These are phyloP conservation scores for Drosophila formosana DNA, from an alignment of 2,888 invertebrate species.

Conservation along the genomic window DNA sequence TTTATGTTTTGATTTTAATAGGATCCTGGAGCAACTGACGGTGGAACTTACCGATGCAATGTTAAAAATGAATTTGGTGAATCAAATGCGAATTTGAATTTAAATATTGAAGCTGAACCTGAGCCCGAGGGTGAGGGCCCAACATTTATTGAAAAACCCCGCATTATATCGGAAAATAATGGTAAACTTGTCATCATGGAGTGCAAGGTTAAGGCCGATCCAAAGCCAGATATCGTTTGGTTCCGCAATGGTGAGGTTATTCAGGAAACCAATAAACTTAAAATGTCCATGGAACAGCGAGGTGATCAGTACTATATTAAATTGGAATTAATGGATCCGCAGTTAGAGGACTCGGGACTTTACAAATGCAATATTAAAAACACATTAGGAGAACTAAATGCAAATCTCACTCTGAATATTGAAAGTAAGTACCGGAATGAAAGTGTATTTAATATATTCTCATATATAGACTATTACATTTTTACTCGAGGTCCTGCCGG, in stretches of 20 bases:
- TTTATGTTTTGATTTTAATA: constrained; percentile 79
- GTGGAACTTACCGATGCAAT: constrained; percentile 96
- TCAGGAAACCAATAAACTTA: constrained; percentile 92
- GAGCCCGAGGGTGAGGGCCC: constrained; percentile 97
- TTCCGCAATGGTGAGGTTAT: constrained; percentile 92
- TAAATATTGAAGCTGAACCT: constrained; percentile 98
- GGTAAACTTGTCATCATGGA: constrained; percentile 95
- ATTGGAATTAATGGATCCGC: constrained; percentile 95
- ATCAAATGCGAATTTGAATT: constrained; percentile 97
- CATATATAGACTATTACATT: no score
- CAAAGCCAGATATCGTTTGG: constrained; percentile 93
- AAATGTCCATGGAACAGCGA: constrained; percentile 91
- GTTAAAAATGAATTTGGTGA: constrained; percentile 98
- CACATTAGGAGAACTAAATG: constrained; percentile 97
- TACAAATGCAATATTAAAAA: constrained; percentile 99
- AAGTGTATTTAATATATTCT: no score
- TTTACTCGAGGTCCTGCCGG: no score
- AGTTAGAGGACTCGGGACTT: constrained; percentile 97
- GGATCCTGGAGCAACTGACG: constrained; percentile 93
- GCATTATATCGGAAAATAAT: constrained; percentile 93
- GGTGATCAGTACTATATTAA: constrained; percentile 94
- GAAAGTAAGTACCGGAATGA: constrained; percentile 91
- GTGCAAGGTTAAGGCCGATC: constrained; percentile 93
- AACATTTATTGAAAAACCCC: constrained; percentile 96
- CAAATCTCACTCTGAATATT: constrained; percentile 98